Conservation (phyloP, 2,113 vertebrate species). For the Heptranchias perlo region DNA sequence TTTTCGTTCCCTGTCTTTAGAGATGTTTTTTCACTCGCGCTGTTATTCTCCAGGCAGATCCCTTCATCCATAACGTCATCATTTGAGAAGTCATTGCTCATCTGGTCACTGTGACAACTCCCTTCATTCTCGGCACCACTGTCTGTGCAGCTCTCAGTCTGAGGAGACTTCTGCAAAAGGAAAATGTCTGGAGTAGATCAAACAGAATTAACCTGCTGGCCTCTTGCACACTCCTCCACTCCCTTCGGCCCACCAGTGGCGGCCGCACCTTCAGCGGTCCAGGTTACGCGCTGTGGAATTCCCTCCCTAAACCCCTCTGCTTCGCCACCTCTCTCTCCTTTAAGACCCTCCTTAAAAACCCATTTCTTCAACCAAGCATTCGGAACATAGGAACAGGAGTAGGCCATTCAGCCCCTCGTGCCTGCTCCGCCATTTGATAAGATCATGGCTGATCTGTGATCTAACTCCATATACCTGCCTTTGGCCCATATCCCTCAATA, state of each 20-base stretch:
- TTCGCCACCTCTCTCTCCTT: neutral
- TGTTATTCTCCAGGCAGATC: conserved; percentile 87
- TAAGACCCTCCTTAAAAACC: neutral
- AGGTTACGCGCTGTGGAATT: neutral
- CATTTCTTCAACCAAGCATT: too few relatives aligned
- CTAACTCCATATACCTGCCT: too few relatives aligned
- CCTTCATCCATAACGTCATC: conserved; percentile 95
- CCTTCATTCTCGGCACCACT: conserved; percentile 98
- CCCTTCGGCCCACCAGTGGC: neutral
- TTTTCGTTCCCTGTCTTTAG: conserved; percentile 75
- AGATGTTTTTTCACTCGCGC: conserved; percentile 76
- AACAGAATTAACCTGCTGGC: neutral
- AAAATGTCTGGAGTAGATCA: neutral
- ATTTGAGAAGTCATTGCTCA: conserved; percentile 97
- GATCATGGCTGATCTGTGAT: too few relatives aligned
- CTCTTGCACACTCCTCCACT: neutral
- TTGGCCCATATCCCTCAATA: too few relatives aligned
- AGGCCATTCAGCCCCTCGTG: too few relatives aligned
- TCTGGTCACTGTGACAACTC: conserved; percentile 98
- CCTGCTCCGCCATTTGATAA: too few relatives aligned
- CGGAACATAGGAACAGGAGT: too few relatives aligned
- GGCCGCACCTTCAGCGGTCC: neutral
- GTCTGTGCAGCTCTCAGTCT: conserved; percentile 97
- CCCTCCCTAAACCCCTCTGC: neutral
- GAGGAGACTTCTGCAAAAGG: conserved; percentile 81